Evolutionary conservation across 2,888 invertebrate species (phyloP), one percentile per base, ranked within the genome.

Genomic region (Argyresthia albistria): DNA sequence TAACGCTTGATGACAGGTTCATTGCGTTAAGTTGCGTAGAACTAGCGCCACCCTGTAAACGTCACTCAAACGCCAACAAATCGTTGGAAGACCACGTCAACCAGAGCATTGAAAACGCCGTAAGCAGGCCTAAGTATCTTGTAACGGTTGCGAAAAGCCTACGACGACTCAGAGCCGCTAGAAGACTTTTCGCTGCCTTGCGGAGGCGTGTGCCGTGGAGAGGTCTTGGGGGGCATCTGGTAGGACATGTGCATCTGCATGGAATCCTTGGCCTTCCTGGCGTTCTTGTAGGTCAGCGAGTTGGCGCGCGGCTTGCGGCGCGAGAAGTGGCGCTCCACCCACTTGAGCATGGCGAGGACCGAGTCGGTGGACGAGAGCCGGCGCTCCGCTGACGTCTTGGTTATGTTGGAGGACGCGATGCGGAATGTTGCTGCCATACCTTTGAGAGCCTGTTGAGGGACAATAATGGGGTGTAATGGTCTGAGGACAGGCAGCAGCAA

Each of bases 341-440:
- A 97, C 68, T 95, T 95, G 51, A 97, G 88, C 92, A 97, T 92
- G 0, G 95, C 95, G 52, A 96, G 89, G 0, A 97, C 96, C 0
- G 96, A 95, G 77, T 97, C 96, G 0, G 96, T 95, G 39, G 95
- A 95, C 0, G 96, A 95, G 47, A 97, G 84, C 55, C 97, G 93
- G 50, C 95, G 90, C 69, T 96, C 96, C 0, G 96, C 96, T 0
- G 94, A 93, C 0, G 96, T 96, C 67, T 94, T 94, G 6, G 93
- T 93, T 63, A 96, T 95, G 67, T 91, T 90, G 0, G 95, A 95
- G 0, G 95, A 93, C 0, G 95, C 93, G 9, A 97, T 95, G 51
- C 96, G 92, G 90, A 97, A 97, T 4, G 96, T 96, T 1, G 95
- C 94, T 0, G 96, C 96, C 95, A 97, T 96, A 74, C 96, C 96